Evolutionary conservation across 2,888 invertebrate species (phyloP).

Genomic region (Chloroclysta siterata): DNA sequence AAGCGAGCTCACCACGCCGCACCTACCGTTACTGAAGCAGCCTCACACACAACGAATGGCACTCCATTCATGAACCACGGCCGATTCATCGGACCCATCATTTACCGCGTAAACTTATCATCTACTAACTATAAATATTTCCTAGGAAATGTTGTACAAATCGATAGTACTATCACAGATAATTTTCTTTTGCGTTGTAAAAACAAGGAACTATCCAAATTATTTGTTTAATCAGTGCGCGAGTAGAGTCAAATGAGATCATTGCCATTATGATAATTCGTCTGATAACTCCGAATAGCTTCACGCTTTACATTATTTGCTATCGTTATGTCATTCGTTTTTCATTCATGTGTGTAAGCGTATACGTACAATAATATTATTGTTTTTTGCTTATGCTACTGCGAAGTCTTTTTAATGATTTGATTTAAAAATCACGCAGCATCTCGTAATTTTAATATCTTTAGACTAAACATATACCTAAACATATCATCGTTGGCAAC

Average conservation of each 20-base stretch:
- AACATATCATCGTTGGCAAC: conserved; percentile 69
- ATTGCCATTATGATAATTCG: conserved; percentile 73
- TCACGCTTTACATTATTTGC: conserved; percentile 50
- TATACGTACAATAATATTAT: conserved; percentile 37
- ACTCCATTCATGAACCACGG: conserved; percentile 74
- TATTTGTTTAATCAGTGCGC: conserved; percentile 63
- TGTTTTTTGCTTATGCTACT: conserved; percentile 34
- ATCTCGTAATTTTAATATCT: conserved; percentile 51
- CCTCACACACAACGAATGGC: conserved; percentile 56
- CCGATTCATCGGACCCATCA: conserved; percentile 48
- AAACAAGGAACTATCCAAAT: conserved; percentile 69
- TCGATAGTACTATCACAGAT: conserved; percentile 66
- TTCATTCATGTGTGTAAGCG: conserved; percentile 48
- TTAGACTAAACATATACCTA: conserved; percentile 59
- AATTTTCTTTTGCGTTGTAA: conserved; percentile 74
- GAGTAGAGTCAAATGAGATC: conserved; percentile 68
- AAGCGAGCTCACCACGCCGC: conserved; percentile 40
- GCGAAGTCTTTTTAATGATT: conserved; percentile 3
- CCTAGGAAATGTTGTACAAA: conserved; percentile 40
- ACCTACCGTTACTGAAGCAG: conserved; percentile 72
- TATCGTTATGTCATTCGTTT: conserved; percentile 47
- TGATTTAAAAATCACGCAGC: conserved; percentile 25
- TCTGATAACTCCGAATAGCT: conserved; percentile 54
- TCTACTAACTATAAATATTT: conserved; percentile 47
- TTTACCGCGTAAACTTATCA: conserved; percentile 15